phyloP scores from a whole-genome alignment of 2,113 vertebrate genomes.

The Canis aureus region DNA sequence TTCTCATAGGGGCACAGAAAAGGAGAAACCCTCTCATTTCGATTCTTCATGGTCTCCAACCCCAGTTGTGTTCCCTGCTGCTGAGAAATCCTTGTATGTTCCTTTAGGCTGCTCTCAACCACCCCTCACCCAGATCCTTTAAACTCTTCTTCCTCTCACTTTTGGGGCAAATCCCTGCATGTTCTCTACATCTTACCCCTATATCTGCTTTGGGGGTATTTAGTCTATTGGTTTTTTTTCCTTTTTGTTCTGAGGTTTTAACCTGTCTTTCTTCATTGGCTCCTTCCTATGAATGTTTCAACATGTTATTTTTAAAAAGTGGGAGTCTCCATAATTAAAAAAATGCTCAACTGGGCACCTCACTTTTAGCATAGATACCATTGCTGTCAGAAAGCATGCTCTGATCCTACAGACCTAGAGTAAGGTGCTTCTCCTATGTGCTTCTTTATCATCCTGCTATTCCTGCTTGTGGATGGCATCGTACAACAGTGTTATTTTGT shows the following conservation, averaged over 20 bases:
- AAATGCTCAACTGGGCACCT: neutral
- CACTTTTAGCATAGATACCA: neutral
- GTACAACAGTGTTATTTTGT: neutral
- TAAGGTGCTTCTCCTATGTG: neutral
- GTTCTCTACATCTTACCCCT: neutral
- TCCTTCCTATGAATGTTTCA: neutral
- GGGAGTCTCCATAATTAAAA: neutral
- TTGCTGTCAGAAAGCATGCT: neutral
- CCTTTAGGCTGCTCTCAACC: neutral
- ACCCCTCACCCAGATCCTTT: too few relatives aligned
- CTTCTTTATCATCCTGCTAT: neutral
- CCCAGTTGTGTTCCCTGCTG: neutral
- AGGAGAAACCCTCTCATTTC: neutral
- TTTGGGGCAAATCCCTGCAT: neutral
- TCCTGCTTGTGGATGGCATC: neutral
- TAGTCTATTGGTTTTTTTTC: neutral
- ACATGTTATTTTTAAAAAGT: neutral
- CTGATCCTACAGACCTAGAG: neutral
- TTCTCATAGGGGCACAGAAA: neutral
- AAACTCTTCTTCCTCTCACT: neutral
- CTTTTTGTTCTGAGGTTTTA: neutral
- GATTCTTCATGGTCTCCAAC: neutral
- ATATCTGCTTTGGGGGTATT: neutral
- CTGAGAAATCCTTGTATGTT: neutral
- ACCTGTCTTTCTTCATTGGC: neutral